Base-by-base conservation (phyloP, 2,797 vertebrate species). In the Luscinia luscinia region DNA sequence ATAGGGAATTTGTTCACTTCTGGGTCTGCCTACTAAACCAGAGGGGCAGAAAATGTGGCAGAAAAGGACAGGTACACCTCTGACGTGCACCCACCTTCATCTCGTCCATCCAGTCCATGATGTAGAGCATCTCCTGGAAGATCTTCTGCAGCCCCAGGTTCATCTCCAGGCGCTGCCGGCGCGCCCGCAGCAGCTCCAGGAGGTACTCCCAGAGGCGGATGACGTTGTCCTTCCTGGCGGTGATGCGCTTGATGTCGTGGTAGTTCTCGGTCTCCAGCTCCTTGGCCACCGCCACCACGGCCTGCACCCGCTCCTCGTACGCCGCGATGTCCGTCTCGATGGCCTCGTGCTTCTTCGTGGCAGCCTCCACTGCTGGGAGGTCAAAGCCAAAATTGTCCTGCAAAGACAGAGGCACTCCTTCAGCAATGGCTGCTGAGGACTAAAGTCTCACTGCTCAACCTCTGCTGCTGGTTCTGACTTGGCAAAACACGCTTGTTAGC, bases 91-190 rank as follows among this genome's bases (percentile, higher is more conserved):
- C 69, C 90, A 99, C 99, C 99, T 99, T 99, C 98, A 99, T 99
- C 97, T 99, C 99, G 8, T 99, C 99, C 99, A 99, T 99, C 99
- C 99, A 99, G 98, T 99, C 99, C 99, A 99, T 99, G 95, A 99
- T 99, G 97, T 99, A 98, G 8, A 99, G 98, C 99, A 99, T 99
- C 92, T 99, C 99, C 98, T 99, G 99, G 98, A 99, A 99, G 95
- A 99, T 99, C 69, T 99, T 98, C 96, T 99, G 99, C 95, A 99
- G 97, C 3, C 99, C 99, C 55, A 99, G 98, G 97, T 98, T 99
- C 98, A 98, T 98, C 98, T 99, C 99, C 61, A 99, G 98, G 4
- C 99, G 95, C 87, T 97, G 98, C 30, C 99, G 94, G 7, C 99
- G 98, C 3, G 99, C 99, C 88, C 98, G 98, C 78, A 99, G 98